A percentile compares a stretch with the other conserved stretches of the same genome.
Conservation (phyloP, 2,797 vertebrate species). For the Labeo calbasu region DNA sequence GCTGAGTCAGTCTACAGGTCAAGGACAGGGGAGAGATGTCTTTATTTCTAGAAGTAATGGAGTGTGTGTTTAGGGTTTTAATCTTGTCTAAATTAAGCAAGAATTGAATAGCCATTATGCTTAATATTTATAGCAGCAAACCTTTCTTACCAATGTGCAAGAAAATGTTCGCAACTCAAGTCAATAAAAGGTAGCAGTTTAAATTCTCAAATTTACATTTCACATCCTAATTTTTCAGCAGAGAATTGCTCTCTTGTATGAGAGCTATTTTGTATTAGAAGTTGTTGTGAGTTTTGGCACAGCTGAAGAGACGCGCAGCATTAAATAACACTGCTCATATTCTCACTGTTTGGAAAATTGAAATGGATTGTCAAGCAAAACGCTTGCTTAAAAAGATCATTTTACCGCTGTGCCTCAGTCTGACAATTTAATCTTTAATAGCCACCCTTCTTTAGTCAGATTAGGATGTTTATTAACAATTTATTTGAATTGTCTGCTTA, state of each 20-base stretch:
- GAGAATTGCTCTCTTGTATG: not conserved
- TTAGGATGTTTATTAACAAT: slow-evolving; percentile 56
- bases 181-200: not conserved
- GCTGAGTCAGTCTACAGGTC: slow-evolving; percentile 10
- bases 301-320: not conserved
- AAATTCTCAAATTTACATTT: not conserved
- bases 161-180: not conserved
- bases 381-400: slow-evolving; percentile 68
- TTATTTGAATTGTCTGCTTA: slow-evolving; percentile 71
- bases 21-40: slow-evolving; percentile 38
- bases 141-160: not conserved
- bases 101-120: not conserved
- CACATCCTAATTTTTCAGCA: not conserved
- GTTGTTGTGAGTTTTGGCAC: not conserved
- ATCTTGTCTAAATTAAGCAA: not conserved
- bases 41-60: slow-evolving; percentile 7
- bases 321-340: slow-evolving; percentile 35
- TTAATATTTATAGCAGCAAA: not conserved
- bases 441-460: slow-evolving; percentile 45
- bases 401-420: slow-evolving; percentile 62
- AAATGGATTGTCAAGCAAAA: slow-evolving; percentile 73
- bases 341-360: slow-evolving; percentile 62
- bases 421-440: slow-evolving; percentile 68
- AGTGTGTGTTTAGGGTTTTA: not conserved
- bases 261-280: not conserved